A percentile compares a stretch with the other conserved stretches of the same genome.
Evolutionary conservation across 1,140 invertebrate genomes (phyloP).

Genomic region (Anthonomus grandis): DNA sequence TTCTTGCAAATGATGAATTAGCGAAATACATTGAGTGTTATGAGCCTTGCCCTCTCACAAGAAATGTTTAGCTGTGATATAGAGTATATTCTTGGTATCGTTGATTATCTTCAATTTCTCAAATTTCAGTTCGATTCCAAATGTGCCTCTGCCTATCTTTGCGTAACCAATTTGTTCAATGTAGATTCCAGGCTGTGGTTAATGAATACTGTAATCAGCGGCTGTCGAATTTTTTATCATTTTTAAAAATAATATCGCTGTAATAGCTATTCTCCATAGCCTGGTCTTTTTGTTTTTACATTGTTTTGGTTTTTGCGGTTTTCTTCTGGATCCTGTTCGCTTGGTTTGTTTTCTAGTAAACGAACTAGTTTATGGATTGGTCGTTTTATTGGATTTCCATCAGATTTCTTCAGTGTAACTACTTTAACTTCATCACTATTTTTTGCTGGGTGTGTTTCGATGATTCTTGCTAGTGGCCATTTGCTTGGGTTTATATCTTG

Average conservation of each 20-base stretch:
- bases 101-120: neutral
- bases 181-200: neutral
- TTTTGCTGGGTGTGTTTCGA: slow-evolving; percentile 14
- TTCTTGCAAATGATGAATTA: slow-evolving; percentile 6
- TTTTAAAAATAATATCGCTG: neutral
- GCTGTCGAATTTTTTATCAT: neutral
- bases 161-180: slow-evolving; percentile 13
- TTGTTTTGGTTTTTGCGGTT: no score
- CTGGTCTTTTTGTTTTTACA: neutral
- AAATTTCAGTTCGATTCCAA: slow-evolving; percentile 17
- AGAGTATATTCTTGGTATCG: neutral
- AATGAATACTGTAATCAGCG: slow-evolving; percentile 1
- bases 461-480: slow-evolving; percentile 37
- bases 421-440: slow-evolving; percentile 15
- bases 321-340: neutral
- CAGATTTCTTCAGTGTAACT: neutral
- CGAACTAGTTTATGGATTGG: neutral
- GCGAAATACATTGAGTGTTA: neutral
- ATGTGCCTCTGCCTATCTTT: slow-evolving; percentile 10
- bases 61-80: neutral
- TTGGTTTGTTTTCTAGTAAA: neutral
- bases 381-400: neutral
- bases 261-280: neutral
- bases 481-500: slow-evolving; percentile 39
- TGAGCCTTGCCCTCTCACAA: neutral